Evolutionary conservation across 2,113 vertebrate species (phyloP).

Genomic region (Microtus pennsylvanicus): DNA sequence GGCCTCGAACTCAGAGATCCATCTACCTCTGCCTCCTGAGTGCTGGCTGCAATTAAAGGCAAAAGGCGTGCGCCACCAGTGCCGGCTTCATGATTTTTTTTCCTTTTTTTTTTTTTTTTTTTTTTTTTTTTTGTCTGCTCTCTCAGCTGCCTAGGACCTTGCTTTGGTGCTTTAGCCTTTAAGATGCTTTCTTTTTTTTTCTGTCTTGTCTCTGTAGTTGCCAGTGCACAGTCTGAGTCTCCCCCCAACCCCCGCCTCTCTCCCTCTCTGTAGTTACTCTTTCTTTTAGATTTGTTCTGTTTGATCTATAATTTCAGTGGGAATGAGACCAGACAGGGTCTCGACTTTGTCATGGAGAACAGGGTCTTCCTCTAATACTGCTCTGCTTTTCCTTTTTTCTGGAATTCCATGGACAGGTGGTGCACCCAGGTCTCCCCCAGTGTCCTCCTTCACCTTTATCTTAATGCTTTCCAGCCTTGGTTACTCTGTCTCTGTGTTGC

Average conservation of each 20-base stretch:
- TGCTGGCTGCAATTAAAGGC: background rate
- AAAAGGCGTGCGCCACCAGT: background rate
- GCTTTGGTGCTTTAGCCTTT: background rate
- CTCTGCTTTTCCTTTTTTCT: background rate
- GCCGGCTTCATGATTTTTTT: background rate
- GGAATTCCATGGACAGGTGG: background rate
- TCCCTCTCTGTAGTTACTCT: background rate
- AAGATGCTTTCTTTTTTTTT: background rate
- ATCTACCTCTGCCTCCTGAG: background rate
- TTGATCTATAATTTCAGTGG: background rate
- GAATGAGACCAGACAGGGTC: background rate
- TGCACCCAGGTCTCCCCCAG: background rate
- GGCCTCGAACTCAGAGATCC: background rate
- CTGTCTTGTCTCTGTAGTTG: background rate
- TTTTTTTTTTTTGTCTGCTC: background rate
- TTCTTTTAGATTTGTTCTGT: background rate
- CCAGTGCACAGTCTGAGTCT: background rate
- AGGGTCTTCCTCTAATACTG: background rate
- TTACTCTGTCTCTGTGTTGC: background rate
- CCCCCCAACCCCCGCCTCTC: too few relatives aligned
- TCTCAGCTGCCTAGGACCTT: background rate
- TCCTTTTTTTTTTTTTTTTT: background rate
- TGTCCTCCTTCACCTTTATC: background rate
- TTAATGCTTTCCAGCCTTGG: background rate
- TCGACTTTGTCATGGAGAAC: background rate